Base-by-base conservation (phyloP, 2,113 vertebrate genomes). In the Lepus timidus region DNA sequence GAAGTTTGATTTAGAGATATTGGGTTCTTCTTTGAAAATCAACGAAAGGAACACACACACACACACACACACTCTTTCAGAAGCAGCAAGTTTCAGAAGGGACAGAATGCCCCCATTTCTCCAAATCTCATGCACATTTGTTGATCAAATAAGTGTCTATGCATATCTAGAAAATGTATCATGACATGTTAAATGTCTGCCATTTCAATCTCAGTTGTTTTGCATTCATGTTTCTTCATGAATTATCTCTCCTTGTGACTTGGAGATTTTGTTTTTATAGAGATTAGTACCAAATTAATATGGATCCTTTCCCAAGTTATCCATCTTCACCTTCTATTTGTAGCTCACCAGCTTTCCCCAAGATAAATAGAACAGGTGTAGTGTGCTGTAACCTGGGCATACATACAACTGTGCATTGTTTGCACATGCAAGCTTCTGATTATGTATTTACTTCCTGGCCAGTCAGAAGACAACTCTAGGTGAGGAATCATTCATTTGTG, bases 311-410 rank as follows among this genome's bases (percentile, higher is more conserved):
- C 95, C 89, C 94, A 58, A 95, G 3, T 58, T 88, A 86, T 96
- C 62, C 81, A 93, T 95, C 95, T 97, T 97, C 88, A 93, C 91
- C 97, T 97, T 97, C 96, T 98, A 94, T 64, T 97, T 95, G 88
- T 92, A 96, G 79, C 94, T 97, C 90, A 93, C 52, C 91, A 96
- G 95, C 80, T 91, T 95, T 95, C 58, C 83, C 91, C 25, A 96
- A 96, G 79, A 95, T 94, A 97, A 94, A 92, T 78, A 70, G 71
- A 93, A 10, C 58, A 91, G 83, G 95, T 95, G 87, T 94, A 93
- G 89, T 81, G n/a, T 71, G 83, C 7, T 90, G 49, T 61, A n/a
- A 65, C 89, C 49, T 95, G 93, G 97, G 78, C 82, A 51, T 88
- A 95, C 82, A 95, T 97, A 88, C 90, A 96, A 91, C 94, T 97